Evolutionary conservation across 2,888 invertebrate species (phyloP).

Genomic region (Notodonta ziczac): DNA sequence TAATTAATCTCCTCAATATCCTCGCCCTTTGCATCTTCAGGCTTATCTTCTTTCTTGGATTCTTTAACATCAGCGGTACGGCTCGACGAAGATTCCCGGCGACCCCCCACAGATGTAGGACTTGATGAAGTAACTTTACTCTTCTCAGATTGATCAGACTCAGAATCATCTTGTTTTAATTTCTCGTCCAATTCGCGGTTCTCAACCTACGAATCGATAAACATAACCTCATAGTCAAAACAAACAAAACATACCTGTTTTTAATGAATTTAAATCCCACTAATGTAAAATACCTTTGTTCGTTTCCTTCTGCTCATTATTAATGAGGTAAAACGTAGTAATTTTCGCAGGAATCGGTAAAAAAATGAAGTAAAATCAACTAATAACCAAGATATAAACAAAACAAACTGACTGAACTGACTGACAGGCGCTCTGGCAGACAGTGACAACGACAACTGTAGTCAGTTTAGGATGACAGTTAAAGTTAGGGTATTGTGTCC

Average conservation of each 20-base stretch:
- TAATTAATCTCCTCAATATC: constrained; percentile 86
- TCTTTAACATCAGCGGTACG: constrained; percentile 74
- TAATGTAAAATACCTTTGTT: constrained; percentile 66
- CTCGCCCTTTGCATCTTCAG: constrained; percentile 84
- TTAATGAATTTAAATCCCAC: neutral
- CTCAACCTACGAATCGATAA: constrained; percentile 77
- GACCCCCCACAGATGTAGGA: constrained; percentile 77
- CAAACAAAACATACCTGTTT: constrained; percentile 26
- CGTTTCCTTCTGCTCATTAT: constrained; percentile 86
- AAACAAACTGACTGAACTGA: neutral
- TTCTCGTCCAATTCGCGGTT: constrained; percentile 88
- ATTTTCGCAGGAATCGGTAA: neutral
- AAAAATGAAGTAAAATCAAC: neutral
- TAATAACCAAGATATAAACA: constrained; percentile 11
- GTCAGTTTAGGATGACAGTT: too few relatives aligned
- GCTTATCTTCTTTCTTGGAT: constrained; percentile 77
- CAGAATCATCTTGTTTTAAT: constrained; percentile 86
- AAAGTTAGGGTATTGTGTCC: too few relatives aligned
- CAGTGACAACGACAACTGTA: too few relatives aligned
- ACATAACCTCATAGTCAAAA: constrained; percentile 81
- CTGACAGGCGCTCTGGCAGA: too few relatives aligned
- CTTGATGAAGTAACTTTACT: constrained; percentile 85
- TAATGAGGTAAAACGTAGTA: constrained; percentile 11
- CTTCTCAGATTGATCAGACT: constrained; percentile 86
- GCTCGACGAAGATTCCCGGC: constrained; percentile 81